Base-by-base conservation (phyloP, 2,113 vertebrate genomes). In the Excalfactoria chinensis region DNA sequence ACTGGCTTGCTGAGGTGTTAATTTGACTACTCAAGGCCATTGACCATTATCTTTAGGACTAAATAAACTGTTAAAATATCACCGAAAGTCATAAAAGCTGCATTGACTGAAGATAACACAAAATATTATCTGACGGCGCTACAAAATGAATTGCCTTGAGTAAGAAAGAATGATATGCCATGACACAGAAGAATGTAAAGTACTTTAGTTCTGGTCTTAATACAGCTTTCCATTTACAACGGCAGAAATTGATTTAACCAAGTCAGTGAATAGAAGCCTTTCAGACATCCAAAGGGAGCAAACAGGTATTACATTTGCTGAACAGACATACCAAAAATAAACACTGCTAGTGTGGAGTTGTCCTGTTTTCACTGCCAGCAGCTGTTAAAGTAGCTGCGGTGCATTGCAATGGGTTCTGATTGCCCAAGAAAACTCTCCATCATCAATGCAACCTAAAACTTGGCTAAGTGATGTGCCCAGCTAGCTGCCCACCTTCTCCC, bases 11-110 rank as follows among this genome's bases (percentile, higher is more conserved):
- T 4, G 64, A 89, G 79, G 78, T 80, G 90, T 91, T 97, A 90
- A 73, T 59, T 59, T 93, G 93, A 94, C 89, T 84, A 94, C 95
- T 90, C 43, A 85, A 88, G 88, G 89, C 89, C 94, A 89, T 77
- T 90, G 93, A 92, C 84, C 94, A 86, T 73, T 91, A 82, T 92
- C 95, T 87, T n/a, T 37, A 32, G 81, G 86, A 77, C 62, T 86
- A 84, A 86, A 91, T 11, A 63, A 91, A 93, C 86, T 66, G 85
- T 55, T 81, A 81, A 88, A 83, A 35, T 49, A 73, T 81, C 78
- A 60, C 72, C 2, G 16, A 30, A 13, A 51, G 43, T 64, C 5
- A 40, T 55, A 88, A 92, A 84, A 72, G 55, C 82, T 20, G 35
- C 73, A 67, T 15, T 77, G 41, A 88, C 88, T 30, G 68, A 68